Evolutionary conservation across 2,888 invertebrate genomes (phyloP), one percentile per base, ranked within the genome.

Genomic region (Bedellia somnulentella): DNA sequence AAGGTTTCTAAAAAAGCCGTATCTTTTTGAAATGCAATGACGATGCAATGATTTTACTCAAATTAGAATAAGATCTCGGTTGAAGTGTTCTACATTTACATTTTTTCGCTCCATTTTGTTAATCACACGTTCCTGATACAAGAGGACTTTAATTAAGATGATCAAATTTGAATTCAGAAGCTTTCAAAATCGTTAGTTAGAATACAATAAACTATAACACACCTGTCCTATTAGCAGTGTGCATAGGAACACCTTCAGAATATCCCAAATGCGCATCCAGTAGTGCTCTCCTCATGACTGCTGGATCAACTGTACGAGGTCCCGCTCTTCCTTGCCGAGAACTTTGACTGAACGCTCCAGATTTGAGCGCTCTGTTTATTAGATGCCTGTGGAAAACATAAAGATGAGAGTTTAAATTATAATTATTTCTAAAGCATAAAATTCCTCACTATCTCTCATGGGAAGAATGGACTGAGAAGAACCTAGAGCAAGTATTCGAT

Each of bases 341-440:
- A 34, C 80, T 80, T 39, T 81, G 82, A 27, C 82, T 78, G 83
- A 85, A 86, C 41, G 82, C 76, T 35, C 81, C 66, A 1, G 67
- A 83, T 35, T 82, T 80, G 46, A 89, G 80, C 28, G 84, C 85
- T 48, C 89, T 80, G 48, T 85, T 83, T 39, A 92, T 85, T 48
- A 87, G 81, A 47, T 86, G 83, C 47, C 91, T 92, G 71, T 32
- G 44, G 42, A 43, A 26, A 15, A 43, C 18, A 11, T 21, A 21
- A n/a, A 3, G 21, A 10, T 21, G 8, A 21, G 21, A 21, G 8
- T n/a, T n/a, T n/a, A n/a, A n/a, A n/a, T n/a, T n/a, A n/a, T 10
- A 3, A 3, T 21, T 21, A 10, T 21, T 21, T 21, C 8, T 21
- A 21, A 21, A 21, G 10, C 3, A 21, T 2, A 21, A 3, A n/a